Conservation (phyloP, 2,888 invertebrate species). For the Andrena marginata region DNA sequence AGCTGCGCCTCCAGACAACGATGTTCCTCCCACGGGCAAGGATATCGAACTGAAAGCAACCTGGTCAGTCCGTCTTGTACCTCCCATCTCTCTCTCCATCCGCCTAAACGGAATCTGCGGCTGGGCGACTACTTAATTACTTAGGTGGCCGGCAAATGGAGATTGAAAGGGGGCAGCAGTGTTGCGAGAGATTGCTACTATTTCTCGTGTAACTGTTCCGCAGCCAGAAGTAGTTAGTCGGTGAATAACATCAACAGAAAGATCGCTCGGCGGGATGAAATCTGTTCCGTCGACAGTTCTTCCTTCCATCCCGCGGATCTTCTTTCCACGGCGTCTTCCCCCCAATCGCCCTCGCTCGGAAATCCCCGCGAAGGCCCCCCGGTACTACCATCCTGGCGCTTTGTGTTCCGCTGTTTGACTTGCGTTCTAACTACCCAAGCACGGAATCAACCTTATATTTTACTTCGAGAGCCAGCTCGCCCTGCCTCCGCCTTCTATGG, state of each 20-base stretch:
- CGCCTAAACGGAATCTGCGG: conserved; percentile 39
- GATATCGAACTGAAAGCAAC: background rate
- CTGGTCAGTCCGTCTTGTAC: conserved; percentile 8
- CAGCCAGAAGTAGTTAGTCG: background rate
- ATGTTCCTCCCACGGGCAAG: conserved; percentile 7
- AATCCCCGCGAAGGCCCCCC: conserved; percentile 55
- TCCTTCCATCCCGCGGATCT: background rate
- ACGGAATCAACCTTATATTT: conserved; percentile 76
- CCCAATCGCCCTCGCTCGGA: conserved; percentile 20
- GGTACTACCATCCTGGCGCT: conserved; percentile 56
- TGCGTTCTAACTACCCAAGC: conserved; percentile 73
- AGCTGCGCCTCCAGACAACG: background rate
- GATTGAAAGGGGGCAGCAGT: conserved; percentile 49
- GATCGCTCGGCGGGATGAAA: conserved; percentile 71
- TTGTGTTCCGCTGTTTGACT: conserved; percentile 75
- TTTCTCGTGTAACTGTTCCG: conserved; percentile 2
- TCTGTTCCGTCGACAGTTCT: conserved; percentile 68
- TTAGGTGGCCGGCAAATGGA: conserved; percentile 55
- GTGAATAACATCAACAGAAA: background rate
- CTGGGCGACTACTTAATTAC: conserved; percentile 65
- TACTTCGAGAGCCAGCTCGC: conserved; percentile 67
- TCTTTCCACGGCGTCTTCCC: background rate
- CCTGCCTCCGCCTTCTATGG: conserved; percentile 37
- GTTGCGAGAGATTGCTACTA: conserved; percentile 37
- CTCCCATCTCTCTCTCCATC: conserved; percentile 34